Conservation (phyloP, 2,113 vertebrate genomes). For the Hyla sarda region DNA sequence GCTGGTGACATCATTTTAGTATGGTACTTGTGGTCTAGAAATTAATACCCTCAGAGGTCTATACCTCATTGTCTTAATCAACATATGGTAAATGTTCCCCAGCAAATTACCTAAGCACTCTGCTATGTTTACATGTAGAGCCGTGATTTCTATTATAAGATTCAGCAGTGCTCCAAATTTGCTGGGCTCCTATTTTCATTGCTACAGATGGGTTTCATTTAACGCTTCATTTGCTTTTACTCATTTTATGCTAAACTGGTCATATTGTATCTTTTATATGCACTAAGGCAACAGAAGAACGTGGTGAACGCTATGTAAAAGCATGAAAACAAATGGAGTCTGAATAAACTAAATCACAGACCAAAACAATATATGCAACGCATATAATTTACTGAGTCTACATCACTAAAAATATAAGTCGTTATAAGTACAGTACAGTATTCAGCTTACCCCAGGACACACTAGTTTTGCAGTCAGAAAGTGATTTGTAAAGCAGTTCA, state of each 20-base stretch:
- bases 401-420: neutral
- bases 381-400: too few relatives aligned
- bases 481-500: too few relatives aligned
- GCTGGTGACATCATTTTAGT: neutral
- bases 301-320: neutral
- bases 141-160: neutral
- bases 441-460: too few relatives aligned
- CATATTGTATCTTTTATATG: neutral
- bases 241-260: neutral
- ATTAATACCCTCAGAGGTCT: neutral
- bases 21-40: neutral
- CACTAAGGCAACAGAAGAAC: neutral
- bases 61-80: neutral
- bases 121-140: neutral
- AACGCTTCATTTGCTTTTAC: neutral
- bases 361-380: neutral
- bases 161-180: neutral
- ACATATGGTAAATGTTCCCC: neutral
- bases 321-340: neutral
- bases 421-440: too few relatives aligned
- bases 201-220: conserved; percentile 4
- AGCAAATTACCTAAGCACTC: neutral
- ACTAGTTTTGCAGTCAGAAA: too few relatives aligned
- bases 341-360: neutral
- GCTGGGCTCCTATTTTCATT: neutral